A percentile compares a stretch with the other conserved stretches of the same genome.
These are phyloP conservation scores for Drosophila parthenogenetica DNA, from an alignment of 2,888 invertebrate genomes.

Conservation along the genomic window DNA sequence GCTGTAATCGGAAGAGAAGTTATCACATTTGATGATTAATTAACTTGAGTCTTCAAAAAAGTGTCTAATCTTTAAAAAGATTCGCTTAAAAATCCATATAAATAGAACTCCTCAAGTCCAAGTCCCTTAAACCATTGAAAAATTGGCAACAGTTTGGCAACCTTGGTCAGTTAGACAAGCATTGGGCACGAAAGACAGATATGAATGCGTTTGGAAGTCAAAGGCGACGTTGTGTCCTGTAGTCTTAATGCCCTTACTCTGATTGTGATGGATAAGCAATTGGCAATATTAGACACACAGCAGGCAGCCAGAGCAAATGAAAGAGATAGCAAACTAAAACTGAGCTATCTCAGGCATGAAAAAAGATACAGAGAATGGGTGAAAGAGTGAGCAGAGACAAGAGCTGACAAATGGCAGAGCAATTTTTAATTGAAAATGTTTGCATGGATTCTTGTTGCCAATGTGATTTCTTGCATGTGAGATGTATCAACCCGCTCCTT, in stretches of 20 bases:
- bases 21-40: too few relatives aligned
- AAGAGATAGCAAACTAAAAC: neutral
- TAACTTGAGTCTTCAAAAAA: too few relatives aligned
- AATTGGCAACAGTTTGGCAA: constrained; percentile 27
- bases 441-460: constrained; percentile 78
- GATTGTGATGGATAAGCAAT: constrained; percentile 80
- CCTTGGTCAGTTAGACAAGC: constrained; percentile 39
- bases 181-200: constrained; percentile 35
- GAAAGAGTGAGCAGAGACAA: neutral
- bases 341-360: neutral
- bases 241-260: constrained; percentile 64
- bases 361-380: neutral
- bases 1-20: too few relatives aligned
- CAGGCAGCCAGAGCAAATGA: constrained; percentile 5
- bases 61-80: too few relatives aligned
- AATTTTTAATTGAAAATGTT: constrained; percentile 79
- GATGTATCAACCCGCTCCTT: constrained; percentile 2
- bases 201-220: constrained; percentile 62
- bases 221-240: constrained; percentile 62
- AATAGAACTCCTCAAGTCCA: neutral
- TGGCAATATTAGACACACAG: constrained; percentile 60
- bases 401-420: constrained; percentile 74
- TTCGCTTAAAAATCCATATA: neutral
- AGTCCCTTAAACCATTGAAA: neutral
- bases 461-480: constrained; percentile 56